phyloP scores from a whole-genome alignment of 2,797 vertebrate species.

The Synaphobranchus kaupii region DNA sequence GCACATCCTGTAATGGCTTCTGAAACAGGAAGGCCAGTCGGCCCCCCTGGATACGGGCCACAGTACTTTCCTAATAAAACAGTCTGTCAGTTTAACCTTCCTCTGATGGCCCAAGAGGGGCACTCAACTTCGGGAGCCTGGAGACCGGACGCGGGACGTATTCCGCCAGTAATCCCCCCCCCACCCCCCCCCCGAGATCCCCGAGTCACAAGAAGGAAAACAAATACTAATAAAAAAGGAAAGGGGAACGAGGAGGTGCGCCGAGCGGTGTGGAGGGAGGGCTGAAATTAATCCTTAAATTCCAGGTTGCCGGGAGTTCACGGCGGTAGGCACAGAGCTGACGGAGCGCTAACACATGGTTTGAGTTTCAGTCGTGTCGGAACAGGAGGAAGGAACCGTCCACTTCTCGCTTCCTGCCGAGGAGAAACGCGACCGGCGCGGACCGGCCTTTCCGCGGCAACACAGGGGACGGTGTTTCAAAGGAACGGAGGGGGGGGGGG shows the following conservation, averaged over 20 bases:
- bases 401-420: conserved; percentile 76
- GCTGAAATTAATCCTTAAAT: conserved; percentile 43
- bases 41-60: conserved; percentile 60
- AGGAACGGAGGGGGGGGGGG: neutral
- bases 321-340: conserved; percentile 20
- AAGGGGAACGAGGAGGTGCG: neutral
- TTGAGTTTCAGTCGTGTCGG: conserved; percentile 72
- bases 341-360: conserved; percentile 72
- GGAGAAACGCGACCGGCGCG: conserved; percentile 67
- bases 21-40: neutral
- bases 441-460: conserved; percentile 28
- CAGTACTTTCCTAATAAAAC: conserved; percentile 75
- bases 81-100: conserved; percentile 63
- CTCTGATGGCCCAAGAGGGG: conserved; percentile 52
- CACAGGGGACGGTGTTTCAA: conserved; percentile 1
- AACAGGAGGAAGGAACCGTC: conserved; percentile 69
- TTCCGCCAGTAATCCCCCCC: neutral
- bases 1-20: neutral
- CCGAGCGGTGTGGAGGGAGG: neutral
- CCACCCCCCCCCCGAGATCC: neutral
- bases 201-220: conserved; percentile 22
- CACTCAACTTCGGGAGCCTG: neutral
- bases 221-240: conserved; percentile 21
- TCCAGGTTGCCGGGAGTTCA: conserved; percentile 37
- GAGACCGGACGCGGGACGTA: neutral